These are phyloP conservation scores for Austrolebias charrua DNA, from an alignment of 2,797 vertebrate genomes.

Conservation along the genomic window DNA sequence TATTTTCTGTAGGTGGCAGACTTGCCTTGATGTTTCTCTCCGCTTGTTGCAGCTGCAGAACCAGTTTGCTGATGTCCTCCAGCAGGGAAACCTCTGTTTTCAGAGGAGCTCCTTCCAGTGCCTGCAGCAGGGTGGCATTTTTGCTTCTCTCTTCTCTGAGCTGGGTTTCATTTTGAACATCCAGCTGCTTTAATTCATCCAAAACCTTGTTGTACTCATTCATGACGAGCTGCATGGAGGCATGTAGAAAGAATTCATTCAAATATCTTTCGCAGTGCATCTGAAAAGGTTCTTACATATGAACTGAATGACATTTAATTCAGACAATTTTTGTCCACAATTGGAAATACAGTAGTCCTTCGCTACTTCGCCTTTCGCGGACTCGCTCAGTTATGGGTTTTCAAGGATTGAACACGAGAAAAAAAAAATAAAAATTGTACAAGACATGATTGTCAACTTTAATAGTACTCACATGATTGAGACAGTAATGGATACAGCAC, in stretches of 20 bases:
- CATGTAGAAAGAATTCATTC: neutral
- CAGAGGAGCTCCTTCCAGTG: slow-evolving; percentile 29
- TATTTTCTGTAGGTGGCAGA: neutral
- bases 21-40: slow-evolving; percentile 74
- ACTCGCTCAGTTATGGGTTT: too few species aligned
- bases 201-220: neutral
- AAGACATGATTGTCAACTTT: too few species aligned
- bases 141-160: slow-evolving; percentile 67
- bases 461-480: too few species aligned
- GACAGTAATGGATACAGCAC: too few species aligned
- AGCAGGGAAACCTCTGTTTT: slow-evolving; percentile 55
- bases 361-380: too few species aligned
- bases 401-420: too few species aligned
- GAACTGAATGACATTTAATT: neutral
- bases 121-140: slow-evolving; percentile 69
- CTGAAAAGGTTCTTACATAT: too few species aligned
- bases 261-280: neutral
- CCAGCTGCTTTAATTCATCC: slow-evolving; percentile 38
- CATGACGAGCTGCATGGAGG: slow-evolving; percentile 25
- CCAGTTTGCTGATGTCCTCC: slow-evolving; percentile 67
- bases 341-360: too few species aligned
- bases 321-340: neutral
- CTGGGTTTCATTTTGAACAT: slow-evolving; percentile 3
- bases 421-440: too few species aligned
- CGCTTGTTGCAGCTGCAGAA: slow-evolving; percentile 59